phyloP scores from a whole-genome alignment of 2,113 vertebrate species.

The Corythaeola cristata region DNA sequence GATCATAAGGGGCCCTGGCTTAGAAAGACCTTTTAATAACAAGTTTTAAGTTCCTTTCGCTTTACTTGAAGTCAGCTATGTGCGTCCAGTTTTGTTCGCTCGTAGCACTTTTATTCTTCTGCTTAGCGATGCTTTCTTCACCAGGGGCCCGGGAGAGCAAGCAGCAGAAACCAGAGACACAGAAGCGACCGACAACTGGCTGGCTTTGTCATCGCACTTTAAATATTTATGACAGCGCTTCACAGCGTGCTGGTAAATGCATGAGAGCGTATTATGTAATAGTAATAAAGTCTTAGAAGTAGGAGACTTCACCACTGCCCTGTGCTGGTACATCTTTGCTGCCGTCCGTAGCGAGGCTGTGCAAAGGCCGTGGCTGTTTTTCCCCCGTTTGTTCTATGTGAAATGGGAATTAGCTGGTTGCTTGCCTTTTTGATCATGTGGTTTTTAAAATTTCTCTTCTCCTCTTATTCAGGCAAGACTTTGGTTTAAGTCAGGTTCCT shows the following conservation, averaged over 20 bases:
- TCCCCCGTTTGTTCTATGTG: not conserved
- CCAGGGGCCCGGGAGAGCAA: not conserved
- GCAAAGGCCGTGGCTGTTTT: not conserved
- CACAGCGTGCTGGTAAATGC: not conserved
- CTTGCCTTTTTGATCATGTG: not conserved
- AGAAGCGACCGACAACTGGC: not conserved
- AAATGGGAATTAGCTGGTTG: not conserved
- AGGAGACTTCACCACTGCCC: not conserved
- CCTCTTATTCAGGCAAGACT: not conserved
- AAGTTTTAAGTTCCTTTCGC: not conserved
- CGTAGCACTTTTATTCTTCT: not conserved
- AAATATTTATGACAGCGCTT: conserved; percentile 11
- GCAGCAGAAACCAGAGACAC: not conserved
- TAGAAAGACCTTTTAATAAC: not conserved
- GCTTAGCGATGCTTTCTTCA: not conserved
- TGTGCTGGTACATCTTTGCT: not conserved
- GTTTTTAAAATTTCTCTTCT: not conserved
- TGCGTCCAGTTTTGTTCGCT: fast-evolving
- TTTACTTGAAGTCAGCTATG: not conserved
- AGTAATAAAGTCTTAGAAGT: not conserved
- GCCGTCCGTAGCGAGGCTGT: fast-evolving
- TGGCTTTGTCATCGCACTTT: not conserved
- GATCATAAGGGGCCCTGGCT: not conserved
- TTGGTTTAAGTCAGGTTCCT: not conserved
- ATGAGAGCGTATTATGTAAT: conserved; percentile 24